Base-by-base conservation (phyloP, 2,797 vertebrate species). In the Crypturellus tataupa region DNA sequence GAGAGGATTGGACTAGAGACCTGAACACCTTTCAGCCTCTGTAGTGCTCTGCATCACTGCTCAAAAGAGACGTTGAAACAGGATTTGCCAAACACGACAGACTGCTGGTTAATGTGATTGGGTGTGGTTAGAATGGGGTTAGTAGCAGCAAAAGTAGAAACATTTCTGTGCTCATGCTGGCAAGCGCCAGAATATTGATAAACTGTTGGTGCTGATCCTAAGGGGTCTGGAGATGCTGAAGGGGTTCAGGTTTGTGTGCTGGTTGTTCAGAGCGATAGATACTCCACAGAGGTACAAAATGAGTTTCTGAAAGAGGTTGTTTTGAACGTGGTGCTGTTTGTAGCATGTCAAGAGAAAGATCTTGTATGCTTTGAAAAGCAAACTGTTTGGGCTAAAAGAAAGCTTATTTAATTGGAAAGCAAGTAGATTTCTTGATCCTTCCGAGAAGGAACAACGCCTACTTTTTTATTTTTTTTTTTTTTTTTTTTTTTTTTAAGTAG, bases 401-500 rank as follows among this genome's bases (percentile, higher is more conserved):
- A 47, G 12, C 17, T 88, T 59, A 35, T 31, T 86, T 81, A 69
- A 20, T 60, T 82, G 58, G 39, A 60, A 31, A 80, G 16, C 56
- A 40, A 79, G 35, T 72, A 56, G 46, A 56, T 86, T 90, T 76
- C 14, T 46, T 94, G 82, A 90, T 86, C 81, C 51, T 88, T 78
- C 53, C 29, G 55, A 69, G 10, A 62, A 70, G 39, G 29, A 91
- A 24, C 55, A 65, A 63, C 40, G 75, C 10, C 3, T 44, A 12
- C 31, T 27, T 89, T 94, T 85, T 85, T 67, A 24, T 87, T 94
- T 83, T 83, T 72, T 31, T 87, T 94, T 83, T 85, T 72, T 31
- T 89, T 94, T 85, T 85, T 72, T 27, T 89, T 94, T 85, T 86
- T 72, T 73, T 90, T 71, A 69, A 93, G 85, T 33, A 76, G 47